Evolutionary conservation across 2,888 invertebrate species (phyloP).

Genomic region (Drosophila incognita): DNA sequence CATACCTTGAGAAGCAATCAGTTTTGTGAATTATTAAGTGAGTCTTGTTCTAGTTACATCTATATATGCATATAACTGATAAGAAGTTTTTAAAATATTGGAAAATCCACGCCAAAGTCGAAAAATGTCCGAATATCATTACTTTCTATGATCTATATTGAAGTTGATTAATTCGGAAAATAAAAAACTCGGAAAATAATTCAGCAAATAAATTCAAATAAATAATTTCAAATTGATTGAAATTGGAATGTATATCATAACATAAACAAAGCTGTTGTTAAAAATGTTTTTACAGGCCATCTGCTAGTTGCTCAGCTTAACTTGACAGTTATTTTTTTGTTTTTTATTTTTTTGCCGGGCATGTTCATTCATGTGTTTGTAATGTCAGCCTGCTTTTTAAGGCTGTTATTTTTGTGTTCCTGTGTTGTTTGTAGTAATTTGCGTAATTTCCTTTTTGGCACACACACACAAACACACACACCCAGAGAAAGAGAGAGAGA

Average conservation of each 20-base stretch:
- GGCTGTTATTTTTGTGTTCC: constrained; percentile 36
- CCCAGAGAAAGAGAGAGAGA: not conserved
- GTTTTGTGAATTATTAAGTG: not conserved
- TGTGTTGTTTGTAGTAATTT: constrained; percentile 66
- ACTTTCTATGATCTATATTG: not conserved
- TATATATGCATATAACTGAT: no score
- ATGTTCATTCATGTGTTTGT: constrained; percentile 68
- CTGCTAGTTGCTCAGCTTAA: constrained; percentile 14
- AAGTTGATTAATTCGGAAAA: not conserved
- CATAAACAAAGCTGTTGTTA: not conserved
- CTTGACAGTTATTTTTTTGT: not conserved
- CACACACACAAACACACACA: constrained; percentile 22
- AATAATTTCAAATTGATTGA: not conserved
- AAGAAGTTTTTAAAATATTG: not conserved
- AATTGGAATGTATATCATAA: not conserved
- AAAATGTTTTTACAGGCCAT: constrained; percentile 11
- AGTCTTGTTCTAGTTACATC: not conserved
- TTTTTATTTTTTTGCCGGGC: constrained; percentile 19
- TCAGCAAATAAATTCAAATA: no score
- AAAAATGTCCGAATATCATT: not conserved
- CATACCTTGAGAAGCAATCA: not conserved
- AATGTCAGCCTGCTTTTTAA: constrained; percentile 42
- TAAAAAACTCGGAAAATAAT: not conserved
- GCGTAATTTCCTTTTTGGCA: constrained; percentile 70
- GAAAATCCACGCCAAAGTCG: not conserved